phyloP scores from a whole-genome alignment of 2,113 vertebrate species.

The Fulica atra region DNA sequence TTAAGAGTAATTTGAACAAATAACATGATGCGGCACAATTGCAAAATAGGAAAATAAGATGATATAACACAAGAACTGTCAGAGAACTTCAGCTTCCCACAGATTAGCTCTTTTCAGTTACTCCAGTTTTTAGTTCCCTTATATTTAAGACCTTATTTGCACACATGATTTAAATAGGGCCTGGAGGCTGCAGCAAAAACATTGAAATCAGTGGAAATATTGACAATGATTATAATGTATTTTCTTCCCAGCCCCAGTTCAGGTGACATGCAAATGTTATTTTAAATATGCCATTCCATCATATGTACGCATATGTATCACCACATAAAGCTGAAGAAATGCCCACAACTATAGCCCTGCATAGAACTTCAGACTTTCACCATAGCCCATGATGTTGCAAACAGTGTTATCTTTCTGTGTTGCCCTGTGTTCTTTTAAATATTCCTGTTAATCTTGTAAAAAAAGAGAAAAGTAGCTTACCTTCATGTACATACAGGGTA shows the following conservation, averaged over 20 bases:
- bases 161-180: not conserved
- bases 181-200: not conserved
- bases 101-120: not conserved
- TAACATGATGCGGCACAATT: not conserved
- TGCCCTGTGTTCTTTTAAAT: not conserved
- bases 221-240: not conserved
- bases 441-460: not conserved
- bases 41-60: not conserved
- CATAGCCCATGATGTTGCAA: not conserved
- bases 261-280: not conserved
- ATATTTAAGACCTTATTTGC: not conserved
- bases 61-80: not conserved
- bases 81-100: not conserved
- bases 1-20: slow-evolving; percentile 61
- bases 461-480: not conserved
- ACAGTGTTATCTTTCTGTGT: not conserved
- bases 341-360: rapidly evolving
- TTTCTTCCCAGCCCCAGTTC: not conserved
- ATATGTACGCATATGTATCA: not conserved
- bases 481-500: not conserved
- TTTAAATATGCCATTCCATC: not conserved
- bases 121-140: not conserved
- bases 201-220: not conserved
- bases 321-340: not conserved
- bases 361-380: not conserved